Evolutionary conservation across 2,888 invertebrate genomes (phyloP).

Genomic region (Drosophila villosipedis): DNA sequence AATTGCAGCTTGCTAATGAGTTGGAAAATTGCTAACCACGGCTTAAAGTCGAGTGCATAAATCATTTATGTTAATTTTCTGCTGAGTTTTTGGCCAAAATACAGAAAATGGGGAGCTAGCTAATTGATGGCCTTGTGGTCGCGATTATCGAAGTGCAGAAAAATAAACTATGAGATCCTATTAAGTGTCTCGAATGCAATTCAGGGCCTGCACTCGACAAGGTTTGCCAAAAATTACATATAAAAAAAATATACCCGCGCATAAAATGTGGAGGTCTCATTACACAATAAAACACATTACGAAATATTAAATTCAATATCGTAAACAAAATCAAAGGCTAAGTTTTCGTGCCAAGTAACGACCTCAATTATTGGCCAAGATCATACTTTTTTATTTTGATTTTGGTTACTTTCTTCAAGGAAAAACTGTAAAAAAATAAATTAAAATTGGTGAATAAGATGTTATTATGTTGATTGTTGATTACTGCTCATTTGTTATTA

Average conservation of each 20-base stretch:
- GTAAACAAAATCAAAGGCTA: slow-evolving; percentile 33
- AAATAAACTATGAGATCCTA: slow-evolving; percentile 35
- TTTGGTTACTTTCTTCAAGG: slow-evolving; percentile 68
- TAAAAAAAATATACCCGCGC: slow-evolving; percentile 13
- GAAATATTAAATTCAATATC: slow-evolving; percentile 57
- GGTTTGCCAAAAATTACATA: slow-evolving; percentile 52
- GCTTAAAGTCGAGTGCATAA: slow-evolving; percentile 58
- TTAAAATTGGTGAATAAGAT: slow-evolving; percentile 39
- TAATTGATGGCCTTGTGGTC: slow-evolving; percentile 66
- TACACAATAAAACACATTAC: slow-evolving; percentile 53
- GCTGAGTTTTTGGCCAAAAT: slow-evolving; percentile 35
- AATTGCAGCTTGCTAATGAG: slow-evolving; percentile 63
- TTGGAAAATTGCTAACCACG: slow-evolving; percentile 66
- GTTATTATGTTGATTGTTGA: slow-evolving; percentile 44
- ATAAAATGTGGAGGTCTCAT: slow-evolving; percentile 39
- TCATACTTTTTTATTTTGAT: slow-evolving; percentile 22
- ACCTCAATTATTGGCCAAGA: slow-evolving; percentile 62
- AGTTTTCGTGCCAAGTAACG: slow-evolving; percentile 36
- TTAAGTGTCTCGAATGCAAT: slow-evolving; percentile 65
- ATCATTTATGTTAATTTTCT: slow-evolving; percentile 66
- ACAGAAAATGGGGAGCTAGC: slow-evolving; percentile 47
- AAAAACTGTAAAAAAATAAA: slow-evolving; percentile 45
- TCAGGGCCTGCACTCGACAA: slow-evolving; percentile 67
- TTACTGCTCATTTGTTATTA: slow-evolving; percentile 37
- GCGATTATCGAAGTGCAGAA: slow-evolving; percentile 12